These are phyloP conservation scores for Forbesichthys agassizii DNA, from an alignment of 2,113 vertebrate genomes.

Conservation along the genomic window DNA sequence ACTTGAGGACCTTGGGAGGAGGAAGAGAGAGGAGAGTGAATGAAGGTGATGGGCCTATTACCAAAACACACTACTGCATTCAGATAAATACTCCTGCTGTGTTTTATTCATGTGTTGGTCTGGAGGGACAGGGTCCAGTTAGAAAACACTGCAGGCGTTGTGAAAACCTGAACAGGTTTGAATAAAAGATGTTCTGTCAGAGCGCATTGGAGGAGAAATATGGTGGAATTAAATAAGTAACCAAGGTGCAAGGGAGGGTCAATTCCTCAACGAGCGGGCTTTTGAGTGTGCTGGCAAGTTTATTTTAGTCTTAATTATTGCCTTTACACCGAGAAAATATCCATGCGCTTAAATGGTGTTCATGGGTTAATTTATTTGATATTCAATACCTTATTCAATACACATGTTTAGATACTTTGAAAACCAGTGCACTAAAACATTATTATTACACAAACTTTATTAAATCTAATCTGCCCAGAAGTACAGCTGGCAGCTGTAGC, in stretches of 20 bases:
- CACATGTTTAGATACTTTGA: no score
- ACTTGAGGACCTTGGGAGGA: constrained; percentile 84
- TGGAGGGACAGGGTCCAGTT: constrained; percentile 6
- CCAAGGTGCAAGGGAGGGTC: background rate
- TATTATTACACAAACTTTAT: no score
- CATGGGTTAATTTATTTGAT: no score
- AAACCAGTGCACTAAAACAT: no score
- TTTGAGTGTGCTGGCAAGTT: no score
- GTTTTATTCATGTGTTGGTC: background rate
- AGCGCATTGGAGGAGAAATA: background rate
- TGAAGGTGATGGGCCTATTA: constrained; percentile 7
- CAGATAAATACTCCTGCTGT: background rate
- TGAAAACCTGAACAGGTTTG: constrained; percentile 24
- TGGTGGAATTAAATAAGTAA: background rate
- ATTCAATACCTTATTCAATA: no score
- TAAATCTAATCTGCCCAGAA: constrained; percentile 13
- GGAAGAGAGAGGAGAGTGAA: background rate
- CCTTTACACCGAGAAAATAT: no score
- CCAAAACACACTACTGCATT: background rate
- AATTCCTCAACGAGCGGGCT: no score
- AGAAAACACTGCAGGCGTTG: background rate
- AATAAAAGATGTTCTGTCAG: constrained; percentile 39
- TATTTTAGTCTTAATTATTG: no score
- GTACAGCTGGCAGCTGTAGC: background rate
- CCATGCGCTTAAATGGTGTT: no score